phyloP scores from a whole-genome alignment of 2,888 invertebrate species.

The Helobdella robusta region DNA sequence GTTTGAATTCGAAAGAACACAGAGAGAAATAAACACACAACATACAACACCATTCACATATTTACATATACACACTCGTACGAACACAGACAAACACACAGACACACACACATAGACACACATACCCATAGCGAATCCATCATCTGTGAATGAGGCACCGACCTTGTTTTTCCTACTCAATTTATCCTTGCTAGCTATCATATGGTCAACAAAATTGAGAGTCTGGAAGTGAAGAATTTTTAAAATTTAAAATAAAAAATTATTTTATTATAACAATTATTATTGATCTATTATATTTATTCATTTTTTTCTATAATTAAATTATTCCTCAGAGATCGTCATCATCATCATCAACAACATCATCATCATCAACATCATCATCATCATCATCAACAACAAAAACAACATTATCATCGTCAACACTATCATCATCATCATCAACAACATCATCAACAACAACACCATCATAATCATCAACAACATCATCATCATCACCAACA shows the following conservation, averaged over 20 bases:
- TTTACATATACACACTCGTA: background rate
- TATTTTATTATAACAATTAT: no score
- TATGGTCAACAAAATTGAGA: constrained; percentile 85
- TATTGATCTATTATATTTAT: no score
- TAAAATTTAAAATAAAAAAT: background rate
- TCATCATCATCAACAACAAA: no score
- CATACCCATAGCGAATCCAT: constrained; percentile 89
- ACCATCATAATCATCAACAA: no score
- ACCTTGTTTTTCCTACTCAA: constrained; percentile 78
- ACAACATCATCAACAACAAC: no score
- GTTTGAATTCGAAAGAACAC: background rate
- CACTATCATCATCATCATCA: no score
- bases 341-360: constrained; percentile 6
- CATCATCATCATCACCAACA: no score
- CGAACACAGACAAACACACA: no score
- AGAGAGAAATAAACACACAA: background rate
- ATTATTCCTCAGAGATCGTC: no score
- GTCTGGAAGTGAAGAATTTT: constrained; percentile 55
- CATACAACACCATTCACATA: background rate
- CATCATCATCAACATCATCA: constrained; percentile 13
- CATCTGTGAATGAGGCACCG: constrained; percentile 87
- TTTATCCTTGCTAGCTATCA: constrained; percentile 80
- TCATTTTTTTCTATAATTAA: no score
- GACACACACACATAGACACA: no score
- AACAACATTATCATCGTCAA: no score